Conservation (phyloP, 2,888 invertebrate genomes). For the Mechanitis mazaeus region DNA sequence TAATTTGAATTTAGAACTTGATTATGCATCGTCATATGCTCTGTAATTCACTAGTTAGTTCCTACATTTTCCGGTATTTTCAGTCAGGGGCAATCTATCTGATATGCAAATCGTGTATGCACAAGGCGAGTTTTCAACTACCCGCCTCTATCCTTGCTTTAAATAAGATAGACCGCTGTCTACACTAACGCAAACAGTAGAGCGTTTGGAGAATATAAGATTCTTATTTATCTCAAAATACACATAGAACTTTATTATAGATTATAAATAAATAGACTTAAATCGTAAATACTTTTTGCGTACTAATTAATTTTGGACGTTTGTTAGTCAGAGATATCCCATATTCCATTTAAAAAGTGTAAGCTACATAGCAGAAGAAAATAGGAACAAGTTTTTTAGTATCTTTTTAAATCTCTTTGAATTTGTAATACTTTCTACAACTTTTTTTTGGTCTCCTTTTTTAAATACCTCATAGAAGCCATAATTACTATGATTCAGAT, state of each 20-base stretch:
- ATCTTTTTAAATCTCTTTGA: no score
- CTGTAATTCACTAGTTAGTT: conserved; percentile 16
- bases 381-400: no score
- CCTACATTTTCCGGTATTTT: conserved; percentile 11
- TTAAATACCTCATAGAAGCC: background rate
- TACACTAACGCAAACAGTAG: background rate
- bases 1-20: conserved; percentile 8
- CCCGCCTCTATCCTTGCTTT: conserved; percentile 6
- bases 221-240: no score
- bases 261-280: no score
- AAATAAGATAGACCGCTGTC: conserved; percentile 7
- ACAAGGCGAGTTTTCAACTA: conserved; percentile 5
- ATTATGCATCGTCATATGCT: conserved; percentile 19
- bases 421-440: background rate
- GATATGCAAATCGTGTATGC: conserved; percentile 6
- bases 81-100: conserved; percentile 6
- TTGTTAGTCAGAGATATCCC: no score
- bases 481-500: conserved; percentile 5
- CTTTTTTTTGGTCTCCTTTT: background rate
- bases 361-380: no score
- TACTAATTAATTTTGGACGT: no score
- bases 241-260: no score
- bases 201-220: background rate
- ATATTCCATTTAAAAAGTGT: no score
- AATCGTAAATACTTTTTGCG: no score